Evolutionary conservation across 2,888 invertebrate species (phyloP).

Genomic region (Drosophila mulleri): DNA sequence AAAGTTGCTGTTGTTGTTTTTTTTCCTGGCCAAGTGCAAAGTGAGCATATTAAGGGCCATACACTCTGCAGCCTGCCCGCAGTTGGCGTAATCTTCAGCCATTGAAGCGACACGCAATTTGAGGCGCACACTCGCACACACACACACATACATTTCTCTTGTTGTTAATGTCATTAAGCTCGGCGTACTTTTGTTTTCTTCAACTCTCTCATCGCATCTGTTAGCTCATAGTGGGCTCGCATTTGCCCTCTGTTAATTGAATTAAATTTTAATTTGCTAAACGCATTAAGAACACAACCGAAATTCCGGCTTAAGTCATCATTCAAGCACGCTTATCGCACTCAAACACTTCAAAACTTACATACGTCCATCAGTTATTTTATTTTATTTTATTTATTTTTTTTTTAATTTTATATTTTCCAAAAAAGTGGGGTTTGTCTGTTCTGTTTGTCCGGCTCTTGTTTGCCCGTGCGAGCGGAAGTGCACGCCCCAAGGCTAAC

Average conservation of each 20-base stretch:
- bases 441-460: conserved; percentile 35
- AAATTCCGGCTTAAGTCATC: conserved; percentile 9
- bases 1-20: neutral
- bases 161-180: conserved; percentile 33
- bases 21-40: conserved; percentile 48
- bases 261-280: conserved; percentile 73
- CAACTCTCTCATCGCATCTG: conserved; percentile 6
- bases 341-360: conserved; percentile 34
- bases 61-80: neutral
- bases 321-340: conserved; percentile 42
- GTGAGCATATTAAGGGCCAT: conserved; percentile 53
- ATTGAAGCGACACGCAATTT: conserved; percentile 36
- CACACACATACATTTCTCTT: neutral
- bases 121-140: neutral
- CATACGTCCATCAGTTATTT: neutral
- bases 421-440: conserved; percentile 46
- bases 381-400: no score
- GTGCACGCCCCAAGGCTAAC: neutral
- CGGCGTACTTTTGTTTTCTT: conserved; percentile 1
- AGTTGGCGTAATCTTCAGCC: conserved; percentile 26
- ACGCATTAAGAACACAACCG: conserved; percentile 53
- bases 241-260: conserved; percentile 59
- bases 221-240: conserved; percentile 16
- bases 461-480: conserved; percentile 6
- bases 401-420: no score